Base-by-base conservation (phyloP, 2,113 vertebrate genomes). In the Pyxicephalus adspersus region DNA sequence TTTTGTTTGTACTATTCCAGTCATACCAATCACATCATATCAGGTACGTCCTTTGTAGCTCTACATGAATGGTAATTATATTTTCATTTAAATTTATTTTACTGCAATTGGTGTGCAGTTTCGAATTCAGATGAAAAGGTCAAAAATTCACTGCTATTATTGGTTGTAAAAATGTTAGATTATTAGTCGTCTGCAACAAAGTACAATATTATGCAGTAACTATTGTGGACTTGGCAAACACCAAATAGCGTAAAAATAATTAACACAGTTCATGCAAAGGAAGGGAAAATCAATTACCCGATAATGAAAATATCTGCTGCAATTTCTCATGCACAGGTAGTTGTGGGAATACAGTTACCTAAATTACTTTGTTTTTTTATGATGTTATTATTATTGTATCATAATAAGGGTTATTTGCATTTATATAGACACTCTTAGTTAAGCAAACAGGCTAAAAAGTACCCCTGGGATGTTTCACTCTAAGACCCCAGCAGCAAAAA, bases 341-440 rank as follows among this genome's bases (percentile, higher is more conserved):
- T 67, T 34, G 66, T 80, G 57, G 78, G 67, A 72, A 70, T 70
- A 26, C 31, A 61, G 54, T 80, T 70, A 61, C 54, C 52, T 20
- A 61, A 80, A 80, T 72, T 5, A 63, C 67, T 64, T 71, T 45
- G 67, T 54, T 28, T 72, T 63, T 31, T 61, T 61, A 66, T 55
- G 22, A 50, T 76, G 31, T 67, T 64, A 50, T 63, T 76, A 76
- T 76, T 76, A 52, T 80, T 80, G 45, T 22, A 55, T 58, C 26
- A 81, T 81, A 81, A 81, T 81, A 73, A 81, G 22, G 58, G 26
- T 54, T n/a, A 81, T 81, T 81, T 64, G 67, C 78, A 81, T 73
- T 64, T 81, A 81, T 73, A 72, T 72, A 80, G 77, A 61, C 11
- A 26, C 18, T 19, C 17, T 61, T 38, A 70, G 65, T 28, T 61